Conservation (phyloP, 2,113 vertebrate species). For the Pantherophis guttatus region DNA sequence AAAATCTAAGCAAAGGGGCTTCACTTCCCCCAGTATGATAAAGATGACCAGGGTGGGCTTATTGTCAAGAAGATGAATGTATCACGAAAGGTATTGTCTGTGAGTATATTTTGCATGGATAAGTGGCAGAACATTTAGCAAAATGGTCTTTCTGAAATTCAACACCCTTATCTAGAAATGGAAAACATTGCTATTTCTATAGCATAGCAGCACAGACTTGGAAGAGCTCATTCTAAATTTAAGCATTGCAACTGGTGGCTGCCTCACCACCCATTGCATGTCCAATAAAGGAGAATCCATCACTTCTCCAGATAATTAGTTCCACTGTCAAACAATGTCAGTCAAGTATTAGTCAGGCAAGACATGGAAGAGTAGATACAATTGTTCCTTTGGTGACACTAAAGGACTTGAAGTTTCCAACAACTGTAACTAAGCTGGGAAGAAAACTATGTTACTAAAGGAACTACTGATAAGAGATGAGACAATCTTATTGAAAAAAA, state of each 20-base stretch:
- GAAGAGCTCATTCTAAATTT: not conserved
- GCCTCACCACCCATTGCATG: not conserved
- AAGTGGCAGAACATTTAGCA: conserved; percentile 41
- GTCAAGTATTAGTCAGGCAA: conserved; percentile 32
- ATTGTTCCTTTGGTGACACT: conserved; percentile 49
- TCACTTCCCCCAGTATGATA: not conserved
- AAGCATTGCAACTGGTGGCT: not conserved
- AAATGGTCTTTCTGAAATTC: conserved; percentile 57
- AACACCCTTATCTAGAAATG: conserved; percentile 55
- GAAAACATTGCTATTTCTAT: conserved; percentile 34
- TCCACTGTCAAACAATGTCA: conserved; percentile 18
- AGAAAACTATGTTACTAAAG: conserved; percentile 51
- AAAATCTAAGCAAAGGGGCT: not conserved
- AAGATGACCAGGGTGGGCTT: not conserved
- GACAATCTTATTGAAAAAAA: conserved; percentile 47
- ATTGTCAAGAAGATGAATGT: conserved; percentile 48
- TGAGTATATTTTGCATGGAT: conserved; percentile 51
- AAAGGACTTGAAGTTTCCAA: conserved; percentile 51
- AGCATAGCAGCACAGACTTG: not conserved
- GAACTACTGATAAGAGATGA: conserved; percentile 48
- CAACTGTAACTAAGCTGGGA: conserved; percentile 45
- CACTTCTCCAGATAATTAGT: not conserved
- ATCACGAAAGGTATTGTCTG: conserved; percentile 50
- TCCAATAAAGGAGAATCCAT: not conserved
- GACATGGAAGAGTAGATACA: conserved; percentile 34